phyloP scores from a whole-genome alignment of 2,113 vertebrate genomes.

The Atrichornis clamosus region DNA sequence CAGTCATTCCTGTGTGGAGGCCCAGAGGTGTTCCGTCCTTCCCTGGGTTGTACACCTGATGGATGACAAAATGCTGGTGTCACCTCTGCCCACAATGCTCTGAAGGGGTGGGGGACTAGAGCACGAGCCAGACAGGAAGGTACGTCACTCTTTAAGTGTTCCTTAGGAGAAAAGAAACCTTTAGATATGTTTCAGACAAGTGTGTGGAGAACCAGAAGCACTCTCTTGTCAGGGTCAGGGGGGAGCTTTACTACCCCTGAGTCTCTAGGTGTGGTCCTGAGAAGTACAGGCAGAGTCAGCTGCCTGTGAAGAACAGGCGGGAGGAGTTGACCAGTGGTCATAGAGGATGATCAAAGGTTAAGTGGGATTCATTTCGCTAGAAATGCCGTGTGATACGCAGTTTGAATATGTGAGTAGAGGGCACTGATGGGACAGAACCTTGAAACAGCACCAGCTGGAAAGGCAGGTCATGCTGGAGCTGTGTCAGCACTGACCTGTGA shows the following conservation, averaged over 20 bases:
- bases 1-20: not conserved
- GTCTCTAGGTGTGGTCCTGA: not conserved
- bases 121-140: not conserved
- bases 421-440: not conserved
- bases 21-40: not conserved
- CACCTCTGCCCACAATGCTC: fast-evolving
- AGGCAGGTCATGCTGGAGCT: not conserved
- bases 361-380: not conserved
- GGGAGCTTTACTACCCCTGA: not conserved
- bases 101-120: not conserved
- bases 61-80: not conserved
- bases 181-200: not conserved
- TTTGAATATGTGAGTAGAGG: not conserved
- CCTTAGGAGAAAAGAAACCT: not conserved
- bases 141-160: too few species aligned
- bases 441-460: not conserved
- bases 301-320: not conserved
- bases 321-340: not conserved
- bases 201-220: not conserved
- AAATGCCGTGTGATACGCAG: not conserved
- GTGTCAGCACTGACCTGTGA: not conserved
- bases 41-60: not conserved
- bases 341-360: not conserved
- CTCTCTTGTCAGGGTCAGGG: fast-evolving
- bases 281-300: not conserved